A percentile compares a stretch with the other conserved stretches of the same genome.
phyloP scores from a whole-genome alignment of 2,888 invertebrate species.

The Eledone cirrhosa region DNA sequence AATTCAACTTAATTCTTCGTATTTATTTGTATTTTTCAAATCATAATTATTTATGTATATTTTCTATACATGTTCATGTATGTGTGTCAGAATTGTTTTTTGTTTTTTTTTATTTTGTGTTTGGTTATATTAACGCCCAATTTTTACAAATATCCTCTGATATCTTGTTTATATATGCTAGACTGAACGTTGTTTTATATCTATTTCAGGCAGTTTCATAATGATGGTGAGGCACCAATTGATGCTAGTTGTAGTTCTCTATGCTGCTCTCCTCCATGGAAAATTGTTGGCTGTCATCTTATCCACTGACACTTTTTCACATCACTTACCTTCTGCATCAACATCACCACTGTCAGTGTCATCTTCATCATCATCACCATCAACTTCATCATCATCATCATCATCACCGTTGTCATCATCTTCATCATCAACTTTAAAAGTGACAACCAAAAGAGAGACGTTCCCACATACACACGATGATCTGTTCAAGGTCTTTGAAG shows the following conservation, averaged over 20 bases:
- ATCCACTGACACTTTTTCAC: neutral
- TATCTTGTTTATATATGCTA: no score
- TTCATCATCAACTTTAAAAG: neutral
- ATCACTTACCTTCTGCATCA: neutral
- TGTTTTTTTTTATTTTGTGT: no score
- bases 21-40: no score
- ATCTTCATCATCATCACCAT: neutral
- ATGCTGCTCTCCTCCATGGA: neutral
- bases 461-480: constrained; percentile 4
- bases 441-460: neutral
- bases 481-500: constrained; percentile 69
- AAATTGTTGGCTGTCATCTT: neutral
- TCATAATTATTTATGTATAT: no score
- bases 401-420: neutral
- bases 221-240: constrained; percentile 22
- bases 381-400: neutral
- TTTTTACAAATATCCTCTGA: no score
- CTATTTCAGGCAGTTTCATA: constrained; percentile 20
- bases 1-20: no score
- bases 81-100: no score
- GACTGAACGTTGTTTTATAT: neutral
- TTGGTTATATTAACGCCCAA: no score
- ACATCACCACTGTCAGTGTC: no score
- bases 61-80: no score
- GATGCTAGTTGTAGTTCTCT: constrained; percentile 15